phyloP scores from a whole-genome alignment of 2,888 invertebrate genomes.

The Tiphia femorata region DNA sequence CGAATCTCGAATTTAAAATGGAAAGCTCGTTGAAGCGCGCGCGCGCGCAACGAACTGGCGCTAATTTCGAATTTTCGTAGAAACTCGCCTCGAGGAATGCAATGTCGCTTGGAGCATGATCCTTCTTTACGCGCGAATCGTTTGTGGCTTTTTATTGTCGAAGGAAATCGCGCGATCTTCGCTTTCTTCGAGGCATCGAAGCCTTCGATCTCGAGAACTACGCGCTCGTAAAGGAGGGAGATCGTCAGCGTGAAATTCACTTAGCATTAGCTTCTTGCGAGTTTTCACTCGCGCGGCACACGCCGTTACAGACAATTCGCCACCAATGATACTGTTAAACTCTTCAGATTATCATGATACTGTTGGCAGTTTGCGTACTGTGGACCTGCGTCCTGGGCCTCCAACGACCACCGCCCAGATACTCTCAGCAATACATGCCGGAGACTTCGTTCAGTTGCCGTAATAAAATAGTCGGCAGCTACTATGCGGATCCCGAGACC shows the following conservation, averaged over 20 bases:
- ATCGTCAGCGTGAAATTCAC: not conserved
- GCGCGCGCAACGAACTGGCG: not conserved
- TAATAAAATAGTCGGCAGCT: conserved; percentile 88
- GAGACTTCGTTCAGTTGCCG: conserved; percentile 82
- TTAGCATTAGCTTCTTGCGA: too few species aligned
- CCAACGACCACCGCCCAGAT: conserved; percentile 69
- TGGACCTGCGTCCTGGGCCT: conserved; percentile 59
- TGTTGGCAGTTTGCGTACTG: conserved; percentile 50
- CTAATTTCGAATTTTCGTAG: conserved; percentile 1
- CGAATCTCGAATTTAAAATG: not conserved
- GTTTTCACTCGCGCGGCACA: too few species aligned
- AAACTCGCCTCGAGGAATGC: not conserved
- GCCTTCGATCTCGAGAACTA: not conserved
- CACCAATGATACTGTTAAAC: too few species aligned
- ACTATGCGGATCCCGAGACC: conserved; percentile 89
- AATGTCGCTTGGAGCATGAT: not conserved
- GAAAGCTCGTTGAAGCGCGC: not conserved
- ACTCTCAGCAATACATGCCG: conserved; percentile 70
- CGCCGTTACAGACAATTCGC: too few species aligned
- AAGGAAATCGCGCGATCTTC: not conserved
- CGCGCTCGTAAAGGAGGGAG: not conserved
- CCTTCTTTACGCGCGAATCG: too few species aligned
- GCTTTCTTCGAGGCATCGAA: not conserved
- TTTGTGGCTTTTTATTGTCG: not conserved
- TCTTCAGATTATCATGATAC: not conserved